phyloP scores from a whole-genome alignment of 2,113 vertebrate species.

The Phalacrocorax brasilianus region DNA sequence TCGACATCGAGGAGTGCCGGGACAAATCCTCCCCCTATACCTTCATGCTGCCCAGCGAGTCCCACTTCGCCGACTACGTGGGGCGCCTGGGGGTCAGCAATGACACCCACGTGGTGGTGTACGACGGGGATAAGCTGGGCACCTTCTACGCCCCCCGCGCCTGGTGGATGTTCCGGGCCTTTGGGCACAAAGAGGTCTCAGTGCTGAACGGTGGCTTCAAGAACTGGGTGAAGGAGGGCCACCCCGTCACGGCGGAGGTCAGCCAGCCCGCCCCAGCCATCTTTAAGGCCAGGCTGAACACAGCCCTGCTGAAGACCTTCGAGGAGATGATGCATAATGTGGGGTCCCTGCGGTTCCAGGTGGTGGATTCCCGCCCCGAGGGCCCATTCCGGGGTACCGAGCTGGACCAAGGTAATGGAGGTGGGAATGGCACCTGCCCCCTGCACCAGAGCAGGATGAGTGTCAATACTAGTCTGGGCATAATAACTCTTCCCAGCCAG shows the following conservation, averaged over 20 bases:
- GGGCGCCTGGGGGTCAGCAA: conserved; percentile 84
- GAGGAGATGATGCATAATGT: conserved; percentile 88
- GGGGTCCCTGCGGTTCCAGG: conserved; percentile 75
- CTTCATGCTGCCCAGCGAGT: conserved; percentile 86
- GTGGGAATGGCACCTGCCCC: conserved; percentile 58
- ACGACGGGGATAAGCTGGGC: conserved; percentile 88
- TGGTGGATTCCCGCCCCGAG: conserved; percentile 86
- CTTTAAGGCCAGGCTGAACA: conserved; percentile 78
- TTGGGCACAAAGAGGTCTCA: conserved; percentile 87
- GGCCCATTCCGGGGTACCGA: conserved; percentile 86
- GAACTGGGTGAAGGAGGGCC: conserved; percentile 85
- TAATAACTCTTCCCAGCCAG: not conserved
- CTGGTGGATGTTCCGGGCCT: conserved; percentile 97
- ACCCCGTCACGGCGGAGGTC: conserved; percentile 76
- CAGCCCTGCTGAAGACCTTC: conserved; percentile 84
- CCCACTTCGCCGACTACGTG: conserved; percentile 82
- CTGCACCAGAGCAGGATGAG: not conserved
- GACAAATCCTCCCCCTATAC: conserved; percentile 80
- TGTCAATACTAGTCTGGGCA: not conserved
- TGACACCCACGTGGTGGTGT: conserved; percentile 90
- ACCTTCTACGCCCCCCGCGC: conserved; percentile 85
- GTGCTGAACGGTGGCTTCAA: conserved; percentile 90
- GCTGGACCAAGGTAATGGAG: conserved; percentile 85
- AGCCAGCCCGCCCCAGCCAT: conserved; percentile 57
- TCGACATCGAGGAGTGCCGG: conserved; percentile 89